Conservation (phyloP, 2,113 vertebrate species). For the Shinisaurus crocodilurus region DNA sequence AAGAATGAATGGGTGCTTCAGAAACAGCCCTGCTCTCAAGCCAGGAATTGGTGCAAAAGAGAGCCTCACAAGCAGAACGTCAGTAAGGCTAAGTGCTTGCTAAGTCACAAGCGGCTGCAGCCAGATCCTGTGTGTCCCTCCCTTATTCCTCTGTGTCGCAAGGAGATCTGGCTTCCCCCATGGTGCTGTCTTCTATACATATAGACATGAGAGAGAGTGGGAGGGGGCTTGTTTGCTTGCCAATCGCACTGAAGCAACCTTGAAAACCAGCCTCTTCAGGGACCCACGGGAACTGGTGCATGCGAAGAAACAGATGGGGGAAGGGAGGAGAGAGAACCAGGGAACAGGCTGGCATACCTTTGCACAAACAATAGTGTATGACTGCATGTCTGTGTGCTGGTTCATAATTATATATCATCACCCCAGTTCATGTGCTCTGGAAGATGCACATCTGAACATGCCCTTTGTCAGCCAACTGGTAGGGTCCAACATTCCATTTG, state of each 20-base stretch:
- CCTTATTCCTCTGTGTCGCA: neutral
- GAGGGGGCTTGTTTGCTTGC: neutral
- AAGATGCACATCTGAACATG: neutral
- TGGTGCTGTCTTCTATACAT: constrained; percentile 58
- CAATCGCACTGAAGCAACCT: neutral
- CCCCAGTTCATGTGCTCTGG: too few species aligned
- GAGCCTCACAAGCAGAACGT: constrained; percentile 16
- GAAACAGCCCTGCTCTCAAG: constrained; percentile 24
- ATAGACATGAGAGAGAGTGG: constrained; percentile 32
- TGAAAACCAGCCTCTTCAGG: neutral
- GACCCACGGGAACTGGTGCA: neutral
- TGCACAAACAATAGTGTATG: neutral
- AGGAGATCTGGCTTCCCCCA: neutral
- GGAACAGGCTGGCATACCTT: neutral
- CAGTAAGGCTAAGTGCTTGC: constrained; percentile 20
- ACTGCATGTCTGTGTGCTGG: too few species aligned
- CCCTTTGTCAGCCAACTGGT: too few species aligned
- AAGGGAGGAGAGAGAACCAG: neutral
- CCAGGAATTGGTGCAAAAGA: neutral
- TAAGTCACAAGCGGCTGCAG: neutral
- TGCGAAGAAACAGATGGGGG: neutral
- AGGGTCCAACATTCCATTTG: neutral
- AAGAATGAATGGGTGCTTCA: constrained; percentile 17
- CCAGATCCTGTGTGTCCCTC: neutral
- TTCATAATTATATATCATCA: neutral